Evolutionary conservation across 1,140 invertebrate genomes (phyloP), one percentile per base, ranked within the genome.

Genomic region (Ylistrum balloti): DNA sequence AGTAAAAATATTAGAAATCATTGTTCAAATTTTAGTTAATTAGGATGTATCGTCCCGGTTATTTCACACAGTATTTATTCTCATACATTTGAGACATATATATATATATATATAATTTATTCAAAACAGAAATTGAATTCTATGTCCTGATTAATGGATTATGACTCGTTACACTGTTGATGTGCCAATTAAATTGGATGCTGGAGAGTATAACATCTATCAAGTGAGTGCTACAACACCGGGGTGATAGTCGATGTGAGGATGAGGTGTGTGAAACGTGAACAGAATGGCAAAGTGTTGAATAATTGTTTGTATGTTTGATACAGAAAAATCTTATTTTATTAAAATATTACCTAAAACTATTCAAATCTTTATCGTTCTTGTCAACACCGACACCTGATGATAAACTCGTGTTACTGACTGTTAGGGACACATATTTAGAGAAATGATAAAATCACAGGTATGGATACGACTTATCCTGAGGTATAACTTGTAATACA

Each of bases 171-270:
- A 74, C 56, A 74, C 56, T 74, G 22, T 74, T 74, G 56, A 74
- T 74, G 56, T 74, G 56, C 56, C 56, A 74, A 74, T 74, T 28
- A 74, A 74, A 74, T 74, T 74, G 56, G 56, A 74, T 74, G 56
- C 13, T 5, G 5, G 56, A 28, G 9, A 0, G 56, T 28, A 17
- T 74, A 28, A 74, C n/a, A n/a, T n/a, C 17, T 28, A 74, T 9
- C 41, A 45, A 22, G 22, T n/a, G 56, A 74, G 56, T 74, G 56
- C 56, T 74, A 74, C 20, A 56, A n/a, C 28, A 28, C 28, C 5
- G 5, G 56, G n/a, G 56, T 74, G 56, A 17, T 5, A 74, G 56
- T n/a, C 2, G 28, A 1, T 17, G 56, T 74, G 56, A 38, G 35
- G 35, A 38, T 13, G 13, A 38, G 5, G 1, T 74, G 56, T 74